Percentiles rank a stretch among this genome's conserved stretches.
These are phyloP conservation scores for Antedon mediterranea DNA, from an alignment of 53 echinoderm and acorn worm genomes.

Conservation along the genomic window DNA sequence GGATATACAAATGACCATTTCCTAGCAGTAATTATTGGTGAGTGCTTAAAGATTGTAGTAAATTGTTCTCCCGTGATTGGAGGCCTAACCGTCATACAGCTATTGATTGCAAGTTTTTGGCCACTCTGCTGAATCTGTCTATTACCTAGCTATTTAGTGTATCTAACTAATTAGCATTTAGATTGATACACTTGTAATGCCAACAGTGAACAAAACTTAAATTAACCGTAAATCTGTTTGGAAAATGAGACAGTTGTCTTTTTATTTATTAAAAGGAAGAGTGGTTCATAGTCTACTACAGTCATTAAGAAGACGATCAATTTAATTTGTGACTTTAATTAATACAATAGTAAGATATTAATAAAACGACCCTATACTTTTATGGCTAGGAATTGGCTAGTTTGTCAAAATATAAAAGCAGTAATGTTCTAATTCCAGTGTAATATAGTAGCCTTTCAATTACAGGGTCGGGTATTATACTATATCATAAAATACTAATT, in stretches of 20 bases:
- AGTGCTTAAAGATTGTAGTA: background rate
- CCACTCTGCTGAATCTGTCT: background rate
- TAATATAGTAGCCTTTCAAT: too few species aligned
- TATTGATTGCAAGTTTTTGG: background rate
- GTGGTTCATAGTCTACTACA: background rate
- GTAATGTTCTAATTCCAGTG: too few species aligned
- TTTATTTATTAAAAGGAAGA: background rate
- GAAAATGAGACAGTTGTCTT: background rate
- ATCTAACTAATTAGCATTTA: background rate
- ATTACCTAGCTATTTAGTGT: background rate
- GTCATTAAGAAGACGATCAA: background rate
- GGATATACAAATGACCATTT: background rate
- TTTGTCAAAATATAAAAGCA: too few species aligned
- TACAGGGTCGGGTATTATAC: too few species aligned
- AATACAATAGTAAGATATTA: too few species aligned
- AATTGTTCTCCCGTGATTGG: background rate
- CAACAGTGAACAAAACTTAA: background rate
- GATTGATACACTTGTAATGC: background rate
- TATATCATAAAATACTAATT: too few species aligned
- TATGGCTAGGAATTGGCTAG: too few species aligned
- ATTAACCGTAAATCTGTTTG: background rate
- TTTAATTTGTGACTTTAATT: background rate
- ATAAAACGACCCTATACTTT: too few species aligned
- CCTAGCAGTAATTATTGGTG: background rate
- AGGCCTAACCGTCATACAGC: background rate